Percentiles rank a stretch among this genome's conserved stretches.
phyloP scores from a whole-genome alignment of 37 sponge, comb jelly and placozoan genomes.

The Oopsacas minuta region DNA sequence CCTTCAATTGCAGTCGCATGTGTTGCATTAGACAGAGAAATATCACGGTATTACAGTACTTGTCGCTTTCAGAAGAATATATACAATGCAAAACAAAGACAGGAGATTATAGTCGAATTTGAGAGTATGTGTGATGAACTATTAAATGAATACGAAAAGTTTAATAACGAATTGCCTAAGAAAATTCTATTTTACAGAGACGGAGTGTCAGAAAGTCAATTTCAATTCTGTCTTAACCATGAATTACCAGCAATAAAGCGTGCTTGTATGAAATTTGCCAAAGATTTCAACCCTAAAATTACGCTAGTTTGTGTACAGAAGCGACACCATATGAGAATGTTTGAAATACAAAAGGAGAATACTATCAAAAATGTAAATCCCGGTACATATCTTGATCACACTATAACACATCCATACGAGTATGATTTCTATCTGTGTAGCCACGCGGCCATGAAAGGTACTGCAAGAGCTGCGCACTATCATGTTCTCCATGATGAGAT shows the following conservation, averaged over 20 bases:
- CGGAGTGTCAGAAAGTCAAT: constrained; percentile 75
- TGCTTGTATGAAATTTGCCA: constrained; percentile 51
- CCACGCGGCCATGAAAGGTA: neutral
- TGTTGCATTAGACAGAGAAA: neutral
- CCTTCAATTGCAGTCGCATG: constrained; percentile 50
- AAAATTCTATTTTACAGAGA: constrained; percentile 71
- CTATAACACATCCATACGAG: neutral
- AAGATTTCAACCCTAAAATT: constrained; percentile 57
- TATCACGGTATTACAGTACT: neutral
- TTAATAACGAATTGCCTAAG: constrained; percentile 30
- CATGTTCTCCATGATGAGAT: neutral
- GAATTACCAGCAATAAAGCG: constrained; percentile 44
- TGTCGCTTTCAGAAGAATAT: neutral
- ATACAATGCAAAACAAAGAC: neutral
- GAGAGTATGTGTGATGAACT: constrained; percentile 19
- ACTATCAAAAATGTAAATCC: neutral
- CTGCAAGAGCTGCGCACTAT: neutral
- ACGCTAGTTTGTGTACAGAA: constrained; percentile 75
- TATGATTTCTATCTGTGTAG: constrained; percentile 1
- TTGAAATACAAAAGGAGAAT: constrained; percentile 16
- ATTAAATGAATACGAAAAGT: constrained; percentile 32
- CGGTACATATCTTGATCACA: neutral
- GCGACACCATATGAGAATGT: constrained; percentile 76
- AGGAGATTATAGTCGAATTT: neutral
- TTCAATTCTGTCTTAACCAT: constrained; percentile 30